phyloP scores from a whole-genome alignment of 37 sponge, comb jelly and placozoan species.

The Beroe forskalii region DNA sequence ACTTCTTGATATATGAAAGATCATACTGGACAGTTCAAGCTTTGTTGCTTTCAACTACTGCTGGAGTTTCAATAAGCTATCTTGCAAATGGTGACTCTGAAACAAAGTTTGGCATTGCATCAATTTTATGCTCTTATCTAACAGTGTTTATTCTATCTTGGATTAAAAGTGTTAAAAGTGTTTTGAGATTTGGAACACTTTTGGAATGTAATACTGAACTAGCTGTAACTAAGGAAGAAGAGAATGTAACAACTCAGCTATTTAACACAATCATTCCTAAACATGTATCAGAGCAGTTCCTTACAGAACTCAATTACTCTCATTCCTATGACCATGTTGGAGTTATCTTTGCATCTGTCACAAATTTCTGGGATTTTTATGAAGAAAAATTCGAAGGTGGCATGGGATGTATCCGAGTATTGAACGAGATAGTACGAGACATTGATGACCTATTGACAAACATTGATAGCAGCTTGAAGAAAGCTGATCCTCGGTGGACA shows the following conservation, averaged over 20 bases:
- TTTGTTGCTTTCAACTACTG: not conserved
- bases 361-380: slow-evolving; percentile 80
- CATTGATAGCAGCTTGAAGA: not conserved
- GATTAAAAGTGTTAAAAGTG: slow-evolving; percentile 3
- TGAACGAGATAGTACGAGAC: slow-evolving; percentile 65
- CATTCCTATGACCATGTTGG: slow-evolving; percentile 87
- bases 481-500: slow-evolving; percentile 11
- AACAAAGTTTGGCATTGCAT: not conserved
- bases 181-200: not conserved
- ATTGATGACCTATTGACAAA: slow-evolving; percentile 61
- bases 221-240: slow-evolving; percentile 14
- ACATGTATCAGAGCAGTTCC: slow-evolving; percentile 60
- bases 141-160: not conserved
- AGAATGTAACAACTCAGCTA: slow-evolving; percentile 53
- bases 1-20: not conserved
- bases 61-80: not conserved
- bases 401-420: slow-evolving; percentile 64
- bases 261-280: slow-evolving; percentile 62
- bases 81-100: not conserved
- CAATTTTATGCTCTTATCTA: not conserved
- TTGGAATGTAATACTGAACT: slow-evolving; percentile 20
- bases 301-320: slow-evolving; percentile 69
- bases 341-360: slow-evolving; percentile 88
- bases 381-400: slow-evolving; percentile 61
- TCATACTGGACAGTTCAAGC: not conserved